phyloP scores from a whole-genome alignment of 2,113 vertebrate genomes.

The Pelecanus crispus region DNA sequence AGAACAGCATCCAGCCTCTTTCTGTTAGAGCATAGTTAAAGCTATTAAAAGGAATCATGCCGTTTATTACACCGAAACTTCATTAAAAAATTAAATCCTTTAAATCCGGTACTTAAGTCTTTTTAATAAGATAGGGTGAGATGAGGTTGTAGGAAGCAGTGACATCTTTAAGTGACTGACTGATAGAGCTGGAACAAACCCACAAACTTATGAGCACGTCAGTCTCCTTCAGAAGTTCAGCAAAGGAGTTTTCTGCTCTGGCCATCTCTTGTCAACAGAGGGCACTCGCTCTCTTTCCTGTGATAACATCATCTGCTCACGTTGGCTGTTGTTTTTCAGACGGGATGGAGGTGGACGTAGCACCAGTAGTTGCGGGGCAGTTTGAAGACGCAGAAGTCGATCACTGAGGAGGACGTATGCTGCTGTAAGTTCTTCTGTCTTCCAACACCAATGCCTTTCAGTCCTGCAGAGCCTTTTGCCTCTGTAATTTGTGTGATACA shows the following conservation, averaged over 20 bases:
- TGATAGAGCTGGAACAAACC: background rate
- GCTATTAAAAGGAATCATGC: background rate
- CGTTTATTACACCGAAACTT: background rate
- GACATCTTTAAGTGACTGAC: fast-evolving
- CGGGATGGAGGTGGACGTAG: constrained; percentile 91
- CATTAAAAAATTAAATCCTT: background rate
- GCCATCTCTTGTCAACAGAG: constrained; percentile 11
- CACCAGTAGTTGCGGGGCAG: constrained; percentile 84
- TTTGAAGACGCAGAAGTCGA: constrained; percentile 97
- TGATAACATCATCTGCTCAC: fast-evolving
- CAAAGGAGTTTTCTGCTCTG: background rate
- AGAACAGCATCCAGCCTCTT: background rate
- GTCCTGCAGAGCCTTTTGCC: background rate
- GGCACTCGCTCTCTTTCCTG: background rate
- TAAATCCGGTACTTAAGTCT: background rate
- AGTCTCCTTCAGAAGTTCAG: background rate
- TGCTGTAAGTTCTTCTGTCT: constrained; percentile 40
- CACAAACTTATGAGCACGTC: background rate
- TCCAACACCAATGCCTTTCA: background rate
- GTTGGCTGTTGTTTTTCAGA: constrained; percentile 66
- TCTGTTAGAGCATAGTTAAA: background rate
- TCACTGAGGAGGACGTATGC: constrained; percentile 77
- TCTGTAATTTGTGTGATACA: background rate
- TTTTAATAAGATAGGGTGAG: background rate
- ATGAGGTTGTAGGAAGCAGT: background rate